phyloP scores from a whole-genome alignment of 2,888 invertebrate species.

The Orthosia cruda region DNA sequence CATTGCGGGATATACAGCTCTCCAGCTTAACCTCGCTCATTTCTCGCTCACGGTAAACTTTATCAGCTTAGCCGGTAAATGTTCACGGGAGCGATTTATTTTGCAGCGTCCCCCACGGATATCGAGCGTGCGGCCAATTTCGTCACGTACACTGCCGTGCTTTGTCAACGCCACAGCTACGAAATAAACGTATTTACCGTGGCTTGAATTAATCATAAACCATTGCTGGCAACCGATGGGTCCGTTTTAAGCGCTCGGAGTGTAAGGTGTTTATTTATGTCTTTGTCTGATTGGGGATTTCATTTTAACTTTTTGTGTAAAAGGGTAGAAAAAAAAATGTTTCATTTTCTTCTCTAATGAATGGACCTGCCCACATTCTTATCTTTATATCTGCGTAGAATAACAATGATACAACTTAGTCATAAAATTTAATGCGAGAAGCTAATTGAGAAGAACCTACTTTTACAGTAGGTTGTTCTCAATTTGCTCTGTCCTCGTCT shows the following conservation, averaged over 20 bases:
- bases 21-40: constrained; percentile 41
- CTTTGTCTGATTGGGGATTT: neutral
- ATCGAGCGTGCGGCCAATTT: constrained; percentile 70
- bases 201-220: constrained; percentile 74
- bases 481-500: neutral
- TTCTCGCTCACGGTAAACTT: constrained; percentile 45
- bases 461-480: neutral
- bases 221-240: constrained; percentile 55
- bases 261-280: constrained; percentile 1
- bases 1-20: constrained; percentile 19
- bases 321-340: too few relatives aligned
- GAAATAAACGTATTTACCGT: constrained; percentile 74
- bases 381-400: too few relatives aligned
- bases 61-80: constrained; percentile 61
- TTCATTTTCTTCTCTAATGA: too few relatives aligned
- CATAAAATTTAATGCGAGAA: too few relatives aligned
- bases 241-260: constrained; percentile 44
- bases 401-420: too few relatives aligned
- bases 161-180: constrained; percentile 70
- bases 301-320: too few relatives aligned
- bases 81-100: constrained; percentile 63
- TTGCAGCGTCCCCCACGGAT: constrained; percentile 57
- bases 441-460: too few relatives aligned
- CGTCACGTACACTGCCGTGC: constrained; percentile 68
- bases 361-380: too few relatives aligned